Percentiles rank a stretch among this genome's conserved stretches.
phyloP scores from a whole-genome alignment of 2,113 vertebrate genomes.

The Rhagologus leucostigma region DNA sequence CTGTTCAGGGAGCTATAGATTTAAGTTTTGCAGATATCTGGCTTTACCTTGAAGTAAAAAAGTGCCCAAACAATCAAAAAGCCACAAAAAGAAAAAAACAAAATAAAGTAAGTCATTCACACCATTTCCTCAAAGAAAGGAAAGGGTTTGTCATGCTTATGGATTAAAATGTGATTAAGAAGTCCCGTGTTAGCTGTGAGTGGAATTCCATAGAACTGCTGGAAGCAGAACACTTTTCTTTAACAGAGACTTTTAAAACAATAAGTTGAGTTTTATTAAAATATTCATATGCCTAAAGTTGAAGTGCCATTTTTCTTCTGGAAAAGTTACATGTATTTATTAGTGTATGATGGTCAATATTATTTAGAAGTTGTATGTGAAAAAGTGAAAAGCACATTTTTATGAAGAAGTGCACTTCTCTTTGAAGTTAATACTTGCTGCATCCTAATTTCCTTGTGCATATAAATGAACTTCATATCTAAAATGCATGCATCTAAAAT shows the following conservation, averaged over 20 bases:
- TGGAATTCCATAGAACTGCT: not conserved
- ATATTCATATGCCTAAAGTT: not conserved
- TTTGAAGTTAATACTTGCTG: not conserved
- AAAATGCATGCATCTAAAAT: not conserved
- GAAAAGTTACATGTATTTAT: not conserved
- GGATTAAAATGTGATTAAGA: constrained; percentile 2
- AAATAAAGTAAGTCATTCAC: not conserved
- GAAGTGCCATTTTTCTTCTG: not conserved
- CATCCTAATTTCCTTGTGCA: not conserved
- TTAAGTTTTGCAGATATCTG: constrained; percentile 33
- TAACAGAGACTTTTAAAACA: not conserved
- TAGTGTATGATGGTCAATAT: not conserved
- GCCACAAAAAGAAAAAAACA: not conserved
- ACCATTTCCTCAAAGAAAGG: not conserved
- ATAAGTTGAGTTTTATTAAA: not conserved
- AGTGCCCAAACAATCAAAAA: not conserved
- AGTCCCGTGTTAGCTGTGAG: not conserved
- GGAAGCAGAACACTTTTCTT: not conserved
- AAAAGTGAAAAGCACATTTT: not conserved
- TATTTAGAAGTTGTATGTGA: not conserved
- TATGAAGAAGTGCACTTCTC: not conserved
- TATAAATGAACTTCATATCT: not conserved
- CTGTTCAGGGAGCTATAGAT: constrained; percentile 37
- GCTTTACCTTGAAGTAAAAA: constrained; percentile 6
- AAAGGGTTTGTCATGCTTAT: not conserved